phyloP scores from a whole-genome alignment of 2,888 invertebrate species.

The Watsonalla cultraria region DNA sequence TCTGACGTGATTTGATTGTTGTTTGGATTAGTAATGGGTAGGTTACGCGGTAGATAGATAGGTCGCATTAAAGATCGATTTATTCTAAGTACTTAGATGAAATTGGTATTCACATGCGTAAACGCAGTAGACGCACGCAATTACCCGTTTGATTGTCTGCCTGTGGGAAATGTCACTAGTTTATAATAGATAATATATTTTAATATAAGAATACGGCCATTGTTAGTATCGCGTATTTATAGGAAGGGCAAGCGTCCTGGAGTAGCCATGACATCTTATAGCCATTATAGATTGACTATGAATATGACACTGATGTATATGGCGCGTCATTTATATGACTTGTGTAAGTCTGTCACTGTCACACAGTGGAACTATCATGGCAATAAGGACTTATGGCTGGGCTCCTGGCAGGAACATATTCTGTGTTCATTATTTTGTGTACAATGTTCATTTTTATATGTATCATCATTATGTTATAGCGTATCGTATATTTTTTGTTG shows the following conservation, averaged over 20 bases:
- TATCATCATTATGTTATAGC: conserved; percentile 58
- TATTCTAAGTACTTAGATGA: conserved; percentile 17
- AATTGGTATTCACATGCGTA: conserved; percentile 20
- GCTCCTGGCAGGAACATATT: conserved; percentile 31
- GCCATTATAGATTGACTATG: too few species aligned
- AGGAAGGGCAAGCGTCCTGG: conserved; percentile 25
- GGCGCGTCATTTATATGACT: too few species aligned
- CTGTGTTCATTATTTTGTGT: conserved; percentile 71
- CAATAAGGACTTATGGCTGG: too few species aligned
- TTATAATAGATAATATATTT: conserved; percentile 57
- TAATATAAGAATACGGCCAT: conserved; percentile 51
- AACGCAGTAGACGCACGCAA: conserved; percentile 26
- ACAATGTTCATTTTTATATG: conserved; percentile 57
- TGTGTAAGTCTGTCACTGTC: too few species aligned
- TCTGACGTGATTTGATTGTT: not conserved
- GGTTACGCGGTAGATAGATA: conserved; percentile 17
- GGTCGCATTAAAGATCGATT: conserved; percentile 17
- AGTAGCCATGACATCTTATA: too few species aligned
- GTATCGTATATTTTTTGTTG: conserved; percentile 54
- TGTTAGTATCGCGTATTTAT: conserved; percentile 45
- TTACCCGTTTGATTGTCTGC: conserved; percentile 24
- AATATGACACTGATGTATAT: too few species aligned
- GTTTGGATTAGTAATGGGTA: not conserved
- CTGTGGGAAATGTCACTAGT: conserved; percentile 38
- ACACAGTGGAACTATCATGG: too few species aligned